Evolutionary conservation across 1,140 invertebrate genomes (phyloP).

Genomic region (Hesperophylax magnus): DNA sequence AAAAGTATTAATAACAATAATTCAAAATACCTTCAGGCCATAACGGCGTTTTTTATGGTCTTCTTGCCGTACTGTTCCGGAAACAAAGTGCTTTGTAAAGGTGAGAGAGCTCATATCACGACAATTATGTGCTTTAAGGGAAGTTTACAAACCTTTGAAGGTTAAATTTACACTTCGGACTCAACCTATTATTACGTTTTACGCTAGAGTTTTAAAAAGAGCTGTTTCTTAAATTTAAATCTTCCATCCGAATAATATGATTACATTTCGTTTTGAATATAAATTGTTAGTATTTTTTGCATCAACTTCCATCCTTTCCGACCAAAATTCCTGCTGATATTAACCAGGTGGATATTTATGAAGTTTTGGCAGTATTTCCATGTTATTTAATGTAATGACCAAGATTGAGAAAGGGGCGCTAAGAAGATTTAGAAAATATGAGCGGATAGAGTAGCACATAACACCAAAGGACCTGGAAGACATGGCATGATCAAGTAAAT

Average conservation of each 20-base stretch:
- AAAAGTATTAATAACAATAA: conserved; percentile 56
- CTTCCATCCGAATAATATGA: conserved; percentile 14
- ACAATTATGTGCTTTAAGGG: conserved; percentile 54
- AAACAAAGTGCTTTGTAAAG: conserved; percentile 52
- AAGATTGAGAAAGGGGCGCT: too few relatives aligned
- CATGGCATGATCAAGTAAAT: too few relatives aligned
- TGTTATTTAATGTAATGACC: too few relatives aligned
- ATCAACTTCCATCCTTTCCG: too few relatives aligned
- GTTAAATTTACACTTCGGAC: conserved; percentile 45
- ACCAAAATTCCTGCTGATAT: too few relatives aligned
- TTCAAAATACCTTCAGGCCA: conserved; percentile 51
- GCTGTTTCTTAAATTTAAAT: conserved; percentile 9
- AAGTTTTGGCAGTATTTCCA: too few relatives aligned
- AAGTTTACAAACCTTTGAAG: conserved; percentile 49
- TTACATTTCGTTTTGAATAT: conserved; percentile 20
- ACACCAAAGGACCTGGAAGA: too few relatives aligned
- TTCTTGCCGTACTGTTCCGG: conserved; percentile 40
- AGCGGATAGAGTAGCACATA: too few relatives aligned
- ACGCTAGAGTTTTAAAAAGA: conserved; percentile 19
- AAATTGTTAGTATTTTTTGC: neutral
- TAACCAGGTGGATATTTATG: too few relatives aligned
- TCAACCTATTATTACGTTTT: neutral
- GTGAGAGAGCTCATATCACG: conserved; percentile 55
- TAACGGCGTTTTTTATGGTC: conserved; percentile 52
- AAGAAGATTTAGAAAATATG: too few relatives aligned